These are phyloP conservation scores for Eudyptes chrysolophus DNA, from an alignment of 2,113 vertebrate species.

Conservation along the genomic window DNA sequence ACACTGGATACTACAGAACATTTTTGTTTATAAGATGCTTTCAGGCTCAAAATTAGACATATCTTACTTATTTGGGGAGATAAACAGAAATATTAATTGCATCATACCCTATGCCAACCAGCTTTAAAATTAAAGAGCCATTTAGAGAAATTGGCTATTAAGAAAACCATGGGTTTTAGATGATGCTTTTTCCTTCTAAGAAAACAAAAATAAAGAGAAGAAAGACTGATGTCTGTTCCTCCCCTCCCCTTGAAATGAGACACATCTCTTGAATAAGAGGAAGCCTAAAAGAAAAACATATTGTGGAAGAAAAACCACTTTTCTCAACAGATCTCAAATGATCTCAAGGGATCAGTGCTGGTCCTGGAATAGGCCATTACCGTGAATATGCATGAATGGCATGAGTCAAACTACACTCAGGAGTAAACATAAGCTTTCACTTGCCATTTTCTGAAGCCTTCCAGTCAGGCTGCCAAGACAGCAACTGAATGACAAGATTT, in stretches of 20 bases:
- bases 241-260: not conserved
- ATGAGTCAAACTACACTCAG: not conserved
- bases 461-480: constrained; percentile 8
- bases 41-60: not conserved
- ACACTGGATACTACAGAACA: not conserved
- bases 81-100: not conserved
- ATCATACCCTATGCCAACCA: not conserved
- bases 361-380: not conserved
- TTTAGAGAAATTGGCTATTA: not conserved
- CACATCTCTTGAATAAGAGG: not conserved
- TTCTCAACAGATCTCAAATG: not conserved
- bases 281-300: not conserved
- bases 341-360: not conserved
- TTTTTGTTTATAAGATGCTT: not conserved
- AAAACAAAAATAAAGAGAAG: not conserved
- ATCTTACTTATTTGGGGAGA: not conserved
- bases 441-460: not conserved
- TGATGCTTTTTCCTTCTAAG: not conserved
- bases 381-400: not conserved
- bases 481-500: not conserved
- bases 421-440: not conserved
- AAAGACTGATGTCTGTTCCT: not conserved
- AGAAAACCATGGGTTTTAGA: not conserved
- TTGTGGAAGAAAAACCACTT: not conserved
- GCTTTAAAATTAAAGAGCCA: not conserved